Conservation (phyloP, 2,797 vertebrate species). For the Petrocephalus sullivani region DNA sequence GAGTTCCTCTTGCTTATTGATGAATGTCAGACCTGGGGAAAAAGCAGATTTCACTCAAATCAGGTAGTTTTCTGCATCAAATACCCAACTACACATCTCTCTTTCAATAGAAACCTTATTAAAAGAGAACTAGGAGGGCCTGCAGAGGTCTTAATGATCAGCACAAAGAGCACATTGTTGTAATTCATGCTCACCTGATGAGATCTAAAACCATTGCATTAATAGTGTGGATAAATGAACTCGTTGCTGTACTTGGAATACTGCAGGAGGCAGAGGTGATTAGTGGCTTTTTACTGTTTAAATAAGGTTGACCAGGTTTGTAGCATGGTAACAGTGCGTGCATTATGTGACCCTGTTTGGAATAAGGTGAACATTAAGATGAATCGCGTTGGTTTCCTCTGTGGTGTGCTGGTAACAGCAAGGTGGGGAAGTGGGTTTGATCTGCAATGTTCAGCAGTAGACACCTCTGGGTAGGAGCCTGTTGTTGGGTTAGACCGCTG, state of each 20-base stretch:
- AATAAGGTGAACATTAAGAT: not conserved
- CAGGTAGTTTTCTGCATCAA: not conserved
- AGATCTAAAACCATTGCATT: not conserved
- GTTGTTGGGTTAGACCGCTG: not conserved
- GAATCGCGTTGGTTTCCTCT: not conserved
- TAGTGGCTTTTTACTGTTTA: not conserved
- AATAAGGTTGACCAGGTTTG: not conserved
- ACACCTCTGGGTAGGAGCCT: not conserved
- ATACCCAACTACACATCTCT: not conserved
- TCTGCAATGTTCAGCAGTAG: not conserved
- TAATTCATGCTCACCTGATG: not conserved
- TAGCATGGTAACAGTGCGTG: not conserved
- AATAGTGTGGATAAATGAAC: not conserved
- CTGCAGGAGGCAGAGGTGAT: not conserved
- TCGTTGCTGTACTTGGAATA: not conserved
- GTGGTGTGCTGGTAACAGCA: not conserved
- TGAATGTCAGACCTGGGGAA: not conserved
- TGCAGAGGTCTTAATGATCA: not conserved
- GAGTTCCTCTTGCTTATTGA: not conserved
- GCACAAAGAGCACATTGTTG: conserved; percentile 5
- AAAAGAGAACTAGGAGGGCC: not conserved
- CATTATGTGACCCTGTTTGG: not conserved
- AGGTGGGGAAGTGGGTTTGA: not conserved
- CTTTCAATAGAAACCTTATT: not conserved
- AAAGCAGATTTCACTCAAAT: not conserved